Evolutionary conservation across 2,113 vertebrate species (phyloP).

Genomic region (Chloropsis hardwickii): DNA sequence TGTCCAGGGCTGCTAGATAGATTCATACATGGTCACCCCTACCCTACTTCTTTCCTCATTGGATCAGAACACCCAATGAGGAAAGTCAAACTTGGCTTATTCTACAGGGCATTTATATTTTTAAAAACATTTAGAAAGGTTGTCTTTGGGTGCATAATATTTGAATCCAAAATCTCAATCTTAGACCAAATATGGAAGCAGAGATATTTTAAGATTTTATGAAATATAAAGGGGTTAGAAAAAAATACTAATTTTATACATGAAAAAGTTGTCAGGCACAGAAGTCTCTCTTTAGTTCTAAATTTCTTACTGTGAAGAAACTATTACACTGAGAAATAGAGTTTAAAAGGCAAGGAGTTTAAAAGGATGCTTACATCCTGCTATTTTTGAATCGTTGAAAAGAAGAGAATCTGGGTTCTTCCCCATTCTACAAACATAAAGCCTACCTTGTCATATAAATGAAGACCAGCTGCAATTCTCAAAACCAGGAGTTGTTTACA

Average conservation of each 20-base stretch:
- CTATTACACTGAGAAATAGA: not conserved
- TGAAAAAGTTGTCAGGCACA: not conserved
- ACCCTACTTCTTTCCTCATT: not conserved
- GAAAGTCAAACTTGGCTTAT: not conserved
- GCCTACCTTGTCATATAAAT: not conserved
- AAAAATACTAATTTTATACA: not conserved
- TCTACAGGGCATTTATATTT: not conserved
- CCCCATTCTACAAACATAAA: not conserved
- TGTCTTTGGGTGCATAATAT: not conserved
- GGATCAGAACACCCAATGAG: not conserved
- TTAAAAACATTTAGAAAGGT: not conserved
- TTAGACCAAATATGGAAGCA: not conserved
- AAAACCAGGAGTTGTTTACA: not conserved
- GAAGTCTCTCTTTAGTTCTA: not conserved
- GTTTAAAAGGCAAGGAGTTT: not conserved
- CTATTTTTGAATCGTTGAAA: not conserved
- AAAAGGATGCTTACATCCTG: not conserved
- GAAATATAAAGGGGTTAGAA: not conserved
- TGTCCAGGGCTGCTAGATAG: not conserved
- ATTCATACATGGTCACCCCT: not conserved
- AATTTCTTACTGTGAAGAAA: not conserved
- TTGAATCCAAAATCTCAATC: not conserved
- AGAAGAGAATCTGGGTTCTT: not conserved
- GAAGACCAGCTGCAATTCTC: not conserved
- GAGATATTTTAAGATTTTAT: not conserved